Conservation (phyloP, 2,797 vertebrate genomes). For the Falco columbarius region DNA sequence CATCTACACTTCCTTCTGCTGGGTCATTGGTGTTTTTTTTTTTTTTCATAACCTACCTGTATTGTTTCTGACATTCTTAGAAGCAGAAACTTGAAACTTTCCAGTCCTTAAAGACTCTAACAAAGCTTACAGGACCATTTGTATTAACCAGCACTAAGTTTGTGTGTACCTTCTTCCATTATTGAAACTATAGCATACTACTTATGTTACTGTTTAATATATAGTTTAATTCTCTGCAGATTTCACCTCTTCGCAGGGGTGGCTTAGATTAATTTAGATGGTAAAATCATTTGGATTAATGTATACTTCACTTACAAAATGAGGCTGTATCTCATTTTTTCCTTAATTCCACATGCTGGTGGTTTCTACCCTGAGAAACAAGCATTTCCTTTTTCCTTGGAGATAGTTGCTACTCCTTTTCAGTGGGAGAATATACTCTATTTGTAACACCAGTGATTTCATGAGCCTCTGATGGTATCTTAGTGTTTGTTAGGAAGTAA, state of each 20-base stretch:
- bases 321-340: background rate
- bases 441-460: background rate
- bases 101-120: background rate
- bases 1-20: background rate
- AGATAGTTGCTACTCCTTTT: background rate
- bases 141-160: background rate
- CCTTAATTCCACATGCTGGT: background rate
- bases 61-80: background rate
- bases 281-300: background rate
- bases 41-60: background rate
- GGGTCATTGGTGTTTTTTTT: rapidly evolving
- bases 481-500: background rate
- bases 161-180: background rate
- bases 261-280: background rate
- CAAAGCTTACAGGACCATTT: background rate
- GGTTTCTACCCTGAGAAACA: background rate
- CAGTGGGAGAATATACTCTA: background rate
- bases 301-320: background rate
- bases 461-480: background rate
- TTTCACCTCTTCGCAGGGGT: background rate
- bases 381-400: background rate
- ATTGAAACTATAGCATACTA: background rate
- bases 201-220: background rate
- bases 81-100: background rate
- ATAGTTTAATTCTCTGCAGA: background rate